Percentiles rank a stretch among this genome's conserved stretches.
phyloP scores from a whole-genome alignment of 1,140 invertebrate genomes.

The Diachasmimorpha longicaudata region DNA sequence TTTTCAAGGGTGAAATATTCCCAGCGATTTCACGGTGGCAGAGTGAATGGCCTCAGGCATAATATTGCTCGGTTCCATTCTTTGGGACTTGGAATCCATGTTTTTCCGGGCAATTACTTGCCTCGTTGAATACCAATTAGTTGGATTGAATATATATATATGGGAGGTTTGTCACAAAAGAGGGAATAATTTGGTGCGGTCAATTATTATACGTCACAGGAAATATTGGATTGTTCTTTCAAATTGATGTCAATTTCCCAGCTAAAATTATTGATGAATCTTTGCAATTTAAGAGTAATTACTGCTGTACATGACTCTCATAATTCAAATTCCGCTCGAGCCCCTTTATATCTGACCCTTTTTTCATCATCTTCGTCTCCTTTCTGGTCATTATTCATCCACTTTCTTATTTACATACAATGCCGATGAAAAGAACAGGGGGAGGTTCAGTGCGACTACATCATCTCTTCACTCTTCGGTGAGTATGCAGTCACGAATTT shows the following conservation, averaged over 20 bases:
- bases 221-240: too few species aligned
- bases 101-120: slow-evolving; percentile 57
- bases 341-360: slow-evolving; percentile 11
- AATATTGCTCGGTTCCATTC: slow-evolving; percentile 50
- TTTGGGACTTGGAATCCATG: slow-evolving; percentile 57
- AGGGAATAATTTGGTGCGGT: neutral
- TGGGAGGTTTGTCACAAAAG: neutral
- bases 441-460: neutral
- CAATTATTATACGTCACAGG: neutral
- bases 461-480: neutral
- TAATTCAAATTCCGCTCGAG: slow-evolving; percentile 30
- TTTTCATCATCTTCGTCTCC: slow-evolving; percentile 1
- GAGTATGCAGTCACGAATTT: slow-evolving; percentile 2
- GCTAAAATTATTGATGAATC: too few species aligned
- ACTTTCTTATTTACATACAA: slow-evolving; percentile 39
- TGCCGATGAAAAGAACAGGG: slow-evolving; percentile 28
- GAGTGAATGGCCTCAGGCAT: slow-evolving; percentile 49
- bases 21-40: slow-evolving; percentile 54
- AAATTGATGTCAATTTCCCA: too few species aligned
- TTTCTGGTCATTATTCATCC: slow-evolving; percentile 33
- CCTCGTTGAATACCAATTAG: slow-evolving; percentile 60
- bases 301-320: slow-evolving; percentile 24
- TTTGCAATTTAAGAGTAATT: too few species aligned
- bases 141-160: slow-evolving; percentile 29
- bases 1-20: slow-evolving; percentile 56